phyloP scores from a whole-genome alignment of 2,113 vertebrate species.

The Heliornis fulica region DNA sequence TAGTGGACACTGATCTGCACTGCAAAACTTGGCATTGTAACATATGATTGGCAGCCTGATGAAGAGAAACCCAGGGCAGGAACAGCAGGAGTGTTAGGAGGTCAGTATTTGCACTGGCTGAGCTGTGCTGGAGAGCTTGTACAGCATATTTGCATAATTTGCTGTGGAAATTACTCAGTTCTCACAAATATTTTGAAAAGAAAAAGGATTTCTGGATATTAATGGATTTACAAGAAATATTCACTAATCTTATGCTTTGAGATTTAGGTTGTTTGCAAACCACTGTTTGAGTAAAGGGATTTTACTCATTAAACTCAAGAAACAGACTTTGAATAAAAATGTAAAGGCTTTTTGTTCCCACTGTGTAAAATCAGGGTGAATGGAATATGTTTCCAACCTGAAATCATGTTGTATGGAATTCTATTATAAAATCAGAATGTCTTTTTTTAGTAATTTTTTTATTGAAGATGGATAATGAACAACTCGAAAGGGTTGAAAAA shows the following conservation, averaged over 20 bases:
- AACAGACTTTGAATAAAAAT: not conserved
- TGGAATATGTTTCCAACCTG: not conserved
- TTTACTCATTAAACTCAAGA: not conserved
- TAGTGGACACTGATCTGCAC: slow-evolving; percentile 14
- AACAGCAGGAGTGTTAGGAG: slow-evolving; percentile 25
- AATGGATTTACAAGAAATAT: slow-evolving; percentile 44
- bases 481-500: not conserved
- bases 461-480: not conserved
- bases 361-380: not conserved
- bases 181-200: slow-evolving; percentile 41
- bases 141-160: slow-evolving; percentile 44
- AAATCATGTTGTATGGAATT: not conserved
- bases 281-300: not conserved
- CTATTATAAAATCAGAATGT: not conserved
- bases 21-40: slow-evolving; percentile 18
- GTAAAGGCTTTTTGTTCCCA: not conserved
- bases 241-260: slow-evolving; percentile 15
- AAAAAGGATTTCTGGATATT: not conserved
- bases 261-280: not conserved
- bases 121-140: slow-evolving; percentile 47
- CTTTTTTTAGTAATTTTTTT: not conserved
- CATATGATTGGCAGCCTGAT: slow-evolving; percentile 37
- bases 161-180: slow-evolving; percentile 33
- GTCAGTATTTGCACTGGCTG: slow-evolving; percentile 36
- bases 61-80: slow-evolving; percentile 24